These are phyloP conservation scores for Luehdorfia chinensis DNA, from an alignment of 1,140 invertebrate species.

Conservation along the genomic window DNA sequence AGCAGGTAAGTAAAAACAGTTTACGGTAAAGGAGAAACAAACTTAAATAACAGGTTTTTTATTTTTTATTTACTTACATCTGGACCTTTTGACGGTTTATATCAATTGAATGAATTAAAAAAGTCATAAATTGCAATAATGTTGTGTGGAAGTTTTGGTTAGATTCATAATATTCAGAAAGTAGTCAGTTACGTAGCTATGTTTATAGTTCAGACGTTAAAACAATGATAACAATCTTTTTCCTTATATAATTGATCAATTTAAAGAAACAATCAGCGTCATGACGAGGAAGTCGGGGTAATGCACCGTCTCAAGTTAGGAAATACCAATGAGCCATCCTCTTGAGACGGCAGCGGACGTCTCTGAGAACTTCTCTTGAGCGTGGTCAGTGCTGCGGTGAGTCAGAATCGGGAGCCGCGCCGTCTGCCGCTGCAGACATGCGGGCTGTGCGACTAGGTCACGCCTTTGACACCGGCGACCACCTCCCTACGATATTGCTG, in stretches of 20 bases:
- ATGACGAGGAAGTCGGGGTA: slow-evolving; percentile 6
- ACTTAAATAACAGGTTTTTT: no score
- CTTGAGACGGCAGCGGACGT: slow-evolving; percentile 30
- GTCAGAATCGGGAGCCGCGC: slow-evolving; percentile 40
- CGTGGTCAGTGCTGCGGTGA: slow-evolving; percentile 46
- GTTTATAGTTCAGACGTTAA: no score
- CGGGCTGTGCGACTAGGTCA: slow-evolving; percentile 58
- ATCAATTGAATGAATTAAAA: no score
- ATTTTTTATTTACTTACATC: no score
- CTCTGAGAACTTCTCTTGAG: slow-evolving; percentile 28
- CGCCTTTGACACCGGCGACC: slow-evolving; percentile 24
- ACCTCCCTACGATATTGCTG: slow-evolving; percentile 7
- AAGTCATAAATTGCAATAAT: no score
- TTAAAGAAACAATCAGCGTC: slow-evolving; percentile 8
- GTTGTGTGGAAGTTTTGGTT: no score
- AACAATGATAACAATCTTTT: slow-evolving; percentile 3
- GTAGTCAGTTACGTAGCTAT: no score
- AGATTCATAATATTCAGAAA: no score
- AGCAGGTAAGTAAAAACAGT: no score
- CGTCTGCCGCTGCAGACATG: slow-evolving; percentile 49
- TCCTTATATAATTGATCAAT: slow-evolving; percentile 8
- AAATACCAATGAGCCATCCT: slow-evolving; percentile 16
- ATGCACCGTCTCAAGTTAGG: slow-evolving; percentile 14
- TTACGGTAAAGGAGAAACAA: no score
- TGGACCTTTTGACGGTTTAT: no score